Evolutionary conservation across 2,113 vertebrate species (phyloP).

Genomic region (Sturnira hondurensis): DNA sequence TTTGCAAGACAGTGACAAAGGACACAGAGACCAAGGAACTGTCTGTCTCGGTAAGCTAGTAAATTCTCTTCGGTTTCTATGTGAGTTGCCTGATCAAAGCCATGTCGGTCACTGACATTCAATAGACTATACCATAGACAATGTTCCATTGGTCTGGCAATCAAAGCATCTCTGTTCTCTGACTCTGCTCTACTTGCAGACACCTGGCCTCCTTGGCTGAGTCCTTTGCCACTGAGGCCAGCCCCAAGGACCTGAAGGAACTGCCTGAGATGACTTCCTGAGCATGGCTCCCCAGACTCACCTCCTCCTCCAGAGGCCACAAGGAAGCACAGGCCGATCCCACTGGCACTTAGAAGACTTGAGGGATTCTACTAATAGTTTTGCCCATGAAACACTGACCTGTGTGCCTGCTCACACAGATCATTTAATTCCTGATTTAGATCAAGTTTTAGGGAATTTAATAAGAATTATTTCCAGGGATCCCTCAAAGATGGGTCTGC

Average conservation of each 20-base stretch:
- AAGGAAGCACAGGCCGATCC: background rate
- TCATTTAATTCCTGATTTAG: constrained; percentile 45
- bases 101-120: background rate
- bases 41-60: background rate
- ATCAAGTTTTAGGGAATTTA: constrained; percentile 34
- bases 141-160: background rate
- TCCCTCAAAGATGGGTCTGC: background rate
- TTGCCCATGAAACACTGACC: background rate
- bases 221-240: background rate
- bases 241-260: background rate
- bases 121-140: background rate
- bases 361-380: background rate
- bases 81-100: background rate
- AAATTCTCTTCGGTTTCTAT: background rate
- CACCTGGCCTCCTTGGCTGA: background rate
- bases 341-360: background rate
- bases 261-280: background rate
- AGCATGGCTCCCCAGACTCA: background rate
- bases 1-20: background rate
- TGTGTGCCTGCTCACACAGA: background rate
- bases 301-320: background rate
- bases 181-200: background rate
- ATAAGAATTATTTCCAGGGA: constrained; percentile 10
- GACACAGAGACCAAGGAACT: background rate
- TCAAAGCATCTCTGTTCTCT: background rate